Evolutionary conservation across 2,888 invertebrate genomes (phyloP), one percentile per base, ranked within the genome.

Genomic region (Abrostola triplasia): DNA sequence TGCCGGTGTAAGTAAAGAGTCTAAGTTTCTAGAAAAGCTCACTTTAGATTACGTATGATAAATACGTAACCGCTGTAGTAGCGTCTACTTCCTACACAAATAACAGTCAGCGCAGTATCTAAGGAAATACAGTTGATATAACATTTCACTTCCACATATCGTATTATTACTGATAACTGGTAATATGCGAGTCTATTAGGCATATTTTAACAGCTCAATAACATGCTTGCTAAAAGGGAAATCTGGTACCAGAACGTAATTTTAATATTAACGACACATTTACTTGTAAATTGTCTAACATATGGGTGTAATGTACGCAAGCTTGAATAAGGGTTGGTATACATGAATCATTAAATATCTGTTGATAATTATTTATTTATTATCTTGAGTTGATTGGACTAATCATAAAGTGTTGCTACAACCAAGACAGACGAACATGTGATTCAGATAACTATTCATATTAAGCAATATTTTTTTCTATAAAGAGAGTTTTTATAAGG

Each of bases 141-240:
- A 47, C 44, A 54, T 59, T 66, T 70, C 55, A 72, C 67, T 71
- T 77, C 76, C 70, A 70, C 37, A 38, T 60, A 36, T 65, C 59
- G 57, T 78, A 67, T 73, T 62, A 67, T 67, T 56, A 44, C 55
- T 49, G 53, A 59, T 73, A 70, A 67, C 59, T 57, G 54, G 64
- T 50, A 54, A 36, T 42, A 57, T 55, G 50, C 54, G 42, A 54
- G 56, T 51, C 62, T 61, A 73, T 67, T 70, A 67, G 48, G 61
- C 35, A 62, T 57, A 77, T 54, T 63, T 42, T 62, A 64, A 64
- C 38, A 36, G 44, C 63, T 64, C n/a, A 44, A 63, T 64, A 68
- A 52, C 71, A 38, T 72, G 70, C 67, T 67, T 37, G 49, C 59
- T 70, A 76, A 80, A 83, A 83, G 78, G 74, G 80, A 84, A 83